Evolutionary conservation across 2,797 vertebrate species (phyloP).

Genomic region (Paguma larvata): DNA sequence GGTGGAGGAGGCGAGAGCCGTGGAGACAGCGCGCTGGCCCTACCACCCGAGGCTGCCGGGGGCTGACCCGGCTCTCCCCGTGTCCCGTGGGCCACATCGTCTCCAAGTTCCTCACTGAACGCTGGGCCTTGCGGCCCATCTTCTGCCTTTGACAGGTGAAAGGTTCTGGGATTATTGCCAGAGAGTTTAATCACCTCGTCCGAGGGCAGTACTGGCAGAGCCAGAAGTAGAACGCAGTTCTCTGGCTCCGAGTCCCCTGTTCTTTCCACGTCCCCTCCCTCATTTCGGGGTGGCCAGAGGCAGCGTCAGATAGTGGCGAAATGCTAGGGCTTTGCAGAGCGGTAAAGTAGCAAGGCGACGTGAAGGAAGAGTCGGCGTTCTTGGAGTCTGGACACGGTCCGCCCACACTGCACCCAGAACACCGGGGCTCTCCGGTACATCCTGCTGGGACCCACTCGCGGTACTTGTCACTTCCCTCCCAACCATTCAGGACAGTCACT

Average conservation of each 20-base stretch:
- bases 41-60: neutral
- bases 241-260: neutral
- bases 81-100: neutral
- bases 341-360: neutral
- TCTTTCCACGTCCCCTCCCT: neutral
- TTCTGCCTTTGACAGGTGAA: neutral
- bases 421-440: neutral
- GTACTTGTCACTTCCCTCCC: neutral
- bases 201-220: neutral
- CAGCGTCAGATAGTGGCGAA: neutral
- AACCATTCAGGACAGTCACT: neutral
- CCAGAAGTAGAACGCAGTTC: neutral
- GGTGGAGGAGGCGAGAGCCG: neutral
- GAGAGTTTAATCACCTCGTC: neutral
- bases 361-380: neutral
- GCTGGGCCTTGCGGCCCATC: neutral
- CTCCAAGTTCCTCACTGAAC: neutral
- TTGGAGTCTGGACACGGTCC: neutral
- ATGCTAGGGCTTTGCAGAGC: neutral
- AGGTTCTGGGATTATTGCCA: neutral
- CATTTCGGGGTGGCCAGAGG: neutral
- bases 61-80: neutral
- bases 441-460: rapidly evolving
- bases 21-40: neutral
- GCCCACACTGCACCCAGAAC: neutral